phyloP scores from a whole-genome alignment of 2,113 vertebrate genomes.

The Muscicapa adusta region DNA sequence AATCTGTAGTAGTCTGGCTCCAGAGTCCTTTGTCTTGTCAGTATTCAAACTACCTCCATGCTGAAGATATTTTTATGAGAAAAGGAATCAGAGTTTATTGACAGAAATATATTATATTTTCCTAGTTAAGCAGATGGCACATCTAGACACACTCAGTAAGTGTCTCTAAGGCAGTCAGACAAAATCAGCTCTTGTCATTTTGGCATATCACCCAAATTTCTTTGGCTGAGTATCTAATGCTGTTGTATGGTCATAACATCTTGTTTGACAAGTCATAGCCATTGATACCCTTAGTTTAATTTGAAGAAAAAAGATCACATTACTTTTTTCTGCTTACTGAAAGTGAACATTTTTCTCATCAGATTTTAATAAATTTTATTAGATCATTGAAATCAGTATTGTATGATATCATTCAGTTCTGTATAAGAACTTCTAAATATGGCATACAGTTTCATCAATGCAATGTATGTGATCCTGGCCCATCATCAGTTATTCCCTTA shows the following conservation, averaged over 20 bases:
- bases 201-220: neutral
- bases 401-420: neutral
- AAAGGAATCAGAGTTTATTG: neutral
- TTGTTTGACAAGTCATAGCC: neutral
- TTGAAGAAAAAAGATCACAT: neutral
- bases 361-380: neutral
- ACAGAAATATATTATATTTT: neutral
- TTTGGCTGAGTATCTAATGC: neutral
- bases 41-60: neutral
- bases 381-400: neutral
- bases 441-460: neutral
- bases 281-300: neutral
- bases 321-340: neutral
- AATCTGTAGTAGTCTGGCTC: neutral
- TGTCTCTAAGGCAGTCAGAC: neutral
- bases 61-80: neutral
- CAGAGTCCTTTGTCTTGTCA: neutral
- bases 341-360: neutral
- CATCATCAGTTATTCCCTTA: neutral
- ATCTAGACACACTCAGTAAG: neutral
- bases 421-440: neutral
- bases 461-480: neutral
- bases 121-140: neutral
- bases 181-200: neutral
- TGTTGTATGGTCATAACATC: neutral